Conservation (phyloP, 2,113 vertebrate genomes). For the Dipodomys spectabilis region DNA sequence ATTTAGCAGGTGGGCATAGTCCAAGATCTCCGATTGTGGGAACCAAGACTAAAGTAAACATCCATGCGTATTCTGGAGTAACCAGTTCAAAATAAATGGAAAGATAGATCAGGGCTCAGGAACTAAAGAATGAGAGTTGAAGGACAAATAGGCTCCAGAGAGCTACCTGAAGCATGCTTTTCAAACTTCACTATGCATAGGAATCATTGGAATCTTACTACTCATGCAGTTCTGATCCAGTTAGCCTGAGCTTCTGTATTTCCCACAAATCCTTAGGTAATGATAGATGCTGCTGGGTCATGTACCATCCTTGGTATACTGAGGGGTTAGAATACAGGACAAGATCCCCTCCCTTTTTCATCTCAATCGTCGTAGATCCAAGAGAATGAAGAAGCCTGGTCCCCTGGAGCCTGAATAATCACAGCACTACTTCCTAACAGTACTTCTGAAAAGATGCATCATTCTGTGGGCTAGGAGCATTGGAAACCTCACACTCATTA, state of each 20-base stretch:
- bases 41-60: neutral
- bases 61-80: neutral
- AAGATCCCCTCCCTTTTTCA: neutral
- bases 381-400: neutral
- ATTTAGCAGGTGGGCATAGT: neutral
- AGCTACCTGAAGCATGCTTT: neutral
- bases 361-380: neutral
- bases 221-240: conserved; percentile 9
- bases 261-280: neutral
- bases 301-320: neutral
- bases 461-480: neutral
- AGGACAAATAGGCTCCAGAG: neutral
- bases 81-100: conserved; percentile 38
- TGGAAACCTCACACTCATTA: neutral
- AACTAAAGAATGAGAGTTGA: neutral
- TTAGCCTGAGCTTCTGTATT: neutral
- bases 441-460: neutral
- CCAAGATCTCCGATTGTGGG: neutral
- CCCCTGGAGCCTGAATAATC: neutral
- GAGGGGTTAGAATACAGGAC: neutral
- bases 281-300: neutral
- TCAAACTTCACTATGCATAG: neutral
- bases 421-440: neutral
- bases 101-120: neutral
- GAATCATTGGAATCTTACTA: neutral